phyloP scores from a whole-genome alignment of 2,797 vertebrate genomes.

The Macropus fuliginosus region DNA sequence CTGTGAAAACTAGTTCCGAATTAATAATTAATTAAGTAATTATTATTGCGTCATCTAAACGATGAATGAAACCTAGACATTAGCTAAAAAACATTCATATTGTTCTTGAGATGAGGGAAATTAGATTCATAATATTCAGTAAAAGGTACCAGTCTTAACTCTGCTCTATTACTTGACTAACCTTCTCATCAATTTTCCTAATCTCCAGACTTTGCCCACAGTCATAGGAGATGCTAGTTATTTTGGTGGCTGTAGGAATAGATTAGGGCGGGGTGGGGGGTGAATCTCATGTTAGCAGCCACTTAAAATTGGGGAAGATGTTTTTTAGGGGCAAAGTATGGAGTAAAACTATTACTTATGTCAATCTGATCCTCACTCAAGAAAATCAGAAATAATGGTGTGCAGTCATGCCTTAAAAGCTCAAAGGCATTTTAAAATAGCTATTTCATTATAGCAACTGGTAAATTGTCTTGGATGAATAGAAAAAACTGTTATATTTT shows the following conservation, averaged over 20 bases:
- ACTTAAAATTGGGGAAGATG: constrained; percentile 8
- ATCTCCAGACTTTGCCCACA: neutral
- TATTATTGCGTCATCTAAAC: neutral
- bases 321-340: constrained; percentile 6
- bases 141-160: neutral
- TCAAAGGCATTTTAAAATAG: neutral
- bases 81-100: neutral
- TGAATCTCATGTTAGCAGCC: neutral
- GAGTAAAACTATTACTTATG: neutral
- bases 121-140: neutral
- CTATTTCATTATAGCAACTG: constrained; percentile 13
- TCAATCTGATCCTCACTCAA: neutral
- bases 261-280: neutral
- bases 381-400: constrained; percentile 14
- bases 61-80: neutral
- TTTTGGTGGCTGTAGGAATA: neutral
- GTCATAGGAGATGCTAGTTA: neutral
- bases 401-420: neutral
- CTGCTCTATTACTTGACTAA: neutral
- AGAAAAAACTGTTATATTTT: neutral
- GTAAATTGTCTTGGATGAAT: neutral
- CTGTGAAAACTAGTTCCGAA: constrained; percentile 36
- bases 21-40: neutral
- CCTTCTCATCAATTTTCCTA: neutral
- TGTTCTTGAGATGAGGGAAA: neutral